Evolutionary conservation across 1,140 invertebrate genomes (phyloP).

Genomic region (Panulirus ornatus): DNA sequence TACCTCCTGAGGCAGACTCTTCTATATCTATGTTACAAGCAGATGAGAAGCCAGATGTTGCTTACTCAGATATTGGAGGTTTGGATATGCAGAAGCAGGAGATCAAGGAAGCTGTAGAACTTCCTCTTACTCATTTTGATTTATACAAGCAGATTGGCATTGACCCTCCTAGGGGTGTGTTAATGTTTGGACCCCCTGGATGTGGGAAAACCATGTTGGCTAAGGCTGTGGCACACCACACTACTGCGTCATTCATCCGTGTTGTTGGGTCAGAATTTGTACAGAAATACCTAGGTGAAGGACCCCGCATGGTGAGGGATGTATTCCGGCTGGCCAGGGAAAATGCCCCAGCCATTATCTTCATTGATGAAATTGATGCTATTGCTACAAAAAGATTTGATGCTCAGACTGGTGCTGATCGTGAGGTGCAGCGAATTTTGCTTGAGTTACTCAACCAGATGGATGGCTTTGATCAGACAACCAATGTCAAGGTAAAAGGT

Average conservation of each 20-base stretch:
- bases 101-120: constrained; percentile 98
- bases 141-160: constrained; percentile 99
- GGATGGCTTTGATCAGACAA: constrained; percentile 99
- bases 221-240: constrained; percentile 98
- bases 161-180: constrained; percentile 96
- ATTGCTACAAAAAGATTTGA: constrained; percentile 99
- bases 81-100: constrained; percentile 99
- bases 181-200: constrained; percentile 98
- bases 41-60: constrained; percentile 99
- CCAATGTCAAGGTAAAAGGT: constrained; percentile 94
- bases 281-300: constrained; percentile 99
- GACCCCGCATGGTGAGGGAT: constrained; percentile 99
- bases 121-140: constrained; percentile 98
- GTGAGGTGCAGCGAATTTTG: constrained; percentile 99
- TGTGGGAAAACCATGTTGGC: constrained; percentile 99
- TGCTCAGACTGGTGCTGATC: constrained; percentile 98
- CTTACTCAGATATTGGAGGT: constrained; percentile 98
- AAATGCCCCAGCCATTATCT: constrained; percentile 99
- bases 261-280: constrained; percentile 99
- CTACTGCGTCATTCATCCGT: constrained; percentile 98
- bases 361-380: constrained; percentile 99
- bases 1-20: constrained; percentile 98
- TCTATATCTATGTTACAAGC: constrained; percentile 95
- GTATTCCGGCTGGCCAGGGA: constrained; percentile 99
- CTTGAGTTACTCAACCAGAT: constrained; percentile 99